phyloP scores from a whole-genome alignment of 2,888 invertebrate genomes.

The Nebria brevicollis region DNA sequence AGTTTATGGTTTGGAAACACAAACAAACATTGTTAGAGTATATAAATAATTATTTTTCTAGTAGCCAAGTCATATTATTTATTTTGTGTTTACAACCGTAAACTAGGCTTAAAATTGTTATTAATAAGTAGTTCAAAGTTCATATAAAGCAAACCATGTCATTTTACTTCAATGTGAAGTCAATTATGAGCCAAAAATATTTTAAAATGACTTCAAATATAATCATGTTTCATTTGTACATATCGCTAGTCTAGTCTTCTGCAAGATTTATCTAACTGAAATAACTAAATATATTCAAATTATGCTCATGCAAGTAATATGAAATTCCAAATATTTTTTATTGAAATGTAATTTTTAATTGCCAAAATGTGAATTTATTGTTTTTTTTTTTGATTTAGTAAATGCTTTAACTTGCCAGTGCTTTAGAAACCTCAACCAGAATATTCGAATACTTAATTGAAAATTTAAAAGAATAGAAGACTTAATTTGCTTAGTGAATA shows the following conservation, averaged over 20 bases:
- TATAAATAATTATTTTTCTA: slow-evolving; percentile 1
- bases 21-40: neutral
- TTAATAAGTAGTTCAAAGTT: slow-evolving; percentile 1
- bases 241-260: neutral
- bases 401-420: neutral
- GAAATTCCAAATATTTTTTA: neutral
- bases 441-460: neutral
- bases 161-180: slow-evolving; percentile 9
- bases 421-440: neutral
- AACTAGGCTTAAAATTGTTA: neutral
- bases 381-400: neutral
- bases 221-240: neutral
- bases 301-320: neutral
- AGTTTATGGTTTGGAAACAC: slow-evolving; percentile 1
- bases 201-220: neutral
- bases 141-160: slow-evolving; percentile 34
- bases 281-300: neutral
- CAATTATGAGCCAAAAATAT: neutral
- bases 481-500: neutral
- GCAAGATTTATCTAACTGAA: neutral
- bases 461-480: neutral
- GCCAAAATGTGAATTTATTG: neutral
- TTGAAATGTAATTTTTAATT: neutral
- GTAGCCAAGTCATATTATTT: neutral
- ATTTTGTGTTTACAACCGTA: neutral